Evolutionary conservation across 2,888 invertebrate genomes (phyloP), one percentile per base, ranked within the genome.

Genomic region (Drosophila planitibia): DNA sequence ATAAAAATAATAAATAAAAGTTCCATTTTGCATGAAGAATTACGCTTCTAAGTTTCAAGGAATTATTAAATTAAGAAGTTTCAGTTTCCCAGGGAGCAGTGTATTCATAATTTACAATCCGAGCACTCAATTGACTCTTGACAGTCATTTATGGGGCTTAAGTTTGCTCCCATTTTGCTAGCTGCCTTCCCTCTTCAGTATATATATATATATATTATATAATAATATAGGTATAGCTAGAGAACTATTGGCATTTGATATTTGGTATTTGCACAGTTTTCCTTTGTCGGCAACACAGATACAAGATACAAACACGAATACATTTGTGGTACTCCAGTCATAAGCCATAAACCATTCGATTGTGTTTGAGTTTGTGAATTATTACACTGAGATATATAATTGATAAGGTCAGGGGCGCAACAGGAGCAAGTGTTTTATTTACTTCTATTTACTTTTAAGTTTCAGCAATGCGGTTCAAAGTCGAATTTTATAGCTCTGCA

Each of bases 211-310:
- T 74, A 67, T 55, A 55, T 57, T 77, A 76, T 84, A 84, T 81
- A 84, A 22, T 44, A 44, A 80, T 65, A 80, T 79, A 83, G 60
- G 74, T 81, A 80, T 71, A 39, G 81, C 80, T 68, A 53, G 57
- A 71, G 73, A 35, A 35, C 68, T 75, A 76, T 82, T 74, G 76
- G 74, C 75, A 79, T 64, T 79, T 65, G 66, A n/a, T 52, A 32
- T 52, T 52, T 32, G 19, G 58, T 86, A 74, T 84, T 86, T 85
- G 74, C 76, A 80, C 79, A 72, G 74, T 85, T 79, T 76, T 53
- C 65, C 85, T 90, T 90, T 90, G 90, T 90, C 90, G 90, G 90
- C 85, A 76, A 22, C 33, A 57, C 44, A 60, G 44, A 62, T 51
- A 68, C 25, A 67, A 64, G 33, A 51, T 37, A 67, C 52, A 70